Conservation (phyloP, 2,113 vertebrate genomes). For the Mungos mungo region DNA sequence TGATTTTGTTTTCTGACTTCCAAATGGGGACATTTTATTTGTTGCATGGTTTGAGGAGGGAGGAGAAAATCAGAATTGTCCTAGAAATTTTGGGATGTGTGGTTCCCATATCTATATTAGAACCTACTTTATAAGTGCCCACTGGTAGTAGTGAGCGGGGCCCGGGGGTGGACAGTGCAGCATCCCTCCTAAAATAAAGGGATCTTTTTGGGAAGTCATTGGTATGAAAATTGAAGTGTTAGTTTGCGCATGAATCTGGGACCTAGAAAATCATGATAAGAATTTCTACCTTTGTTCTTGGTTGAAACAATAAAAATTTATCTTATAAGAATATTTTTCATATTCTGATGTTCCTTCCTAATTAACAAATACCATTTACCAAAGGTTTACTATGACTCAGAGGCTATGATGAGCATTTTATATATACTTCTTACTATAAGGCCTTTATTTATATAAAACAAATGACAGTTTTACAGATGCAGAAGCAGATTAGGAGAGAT, state of each 20-base stretch:
- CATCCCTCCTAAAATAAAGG: not conserved
- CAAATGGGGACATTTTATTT: not conserved
- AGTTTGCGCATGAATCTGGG: not conserved
- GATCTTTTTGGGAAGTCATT: not conserved
- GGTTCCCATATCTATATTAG: not conserved
- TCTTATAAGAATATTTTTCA: not conserved
- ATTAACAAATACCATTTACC: not conserved
- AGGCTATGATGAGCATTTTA: not conserved
- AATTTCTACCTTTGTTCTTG: not conserved
- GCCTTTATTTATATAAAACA: not conserved
- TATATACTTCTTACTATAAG: not conserved
- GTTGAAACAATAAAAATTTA: not conserved
- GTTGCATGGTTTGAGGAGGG: not conserved
- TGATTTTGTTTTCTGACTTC: slow-evolving; percentile 29
- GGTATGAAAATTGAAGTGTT: not conserved
- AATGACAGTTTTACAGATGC: not conserved
- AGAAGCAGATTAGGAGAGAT: not conserved
- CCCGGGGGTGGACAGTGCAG: not conserved
- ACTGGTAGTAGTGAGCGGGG: not conserved
- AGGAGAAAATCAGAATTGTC: not conserved
- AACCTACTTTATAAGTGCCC: not conserved
- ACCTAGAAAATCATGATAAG: not conserved
- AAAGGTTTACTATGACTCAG: not conserved
- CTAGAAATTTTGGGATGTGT: not conserved
- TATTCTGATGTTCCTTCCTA: slow-evolving; percentile 16